Percentiles rank a stretch among this genome's conserved stretches.
Evolutionary conservation across 2,888 invertebrate species (phyloP).

Genomic region (Coremacera marginata): DNA sequence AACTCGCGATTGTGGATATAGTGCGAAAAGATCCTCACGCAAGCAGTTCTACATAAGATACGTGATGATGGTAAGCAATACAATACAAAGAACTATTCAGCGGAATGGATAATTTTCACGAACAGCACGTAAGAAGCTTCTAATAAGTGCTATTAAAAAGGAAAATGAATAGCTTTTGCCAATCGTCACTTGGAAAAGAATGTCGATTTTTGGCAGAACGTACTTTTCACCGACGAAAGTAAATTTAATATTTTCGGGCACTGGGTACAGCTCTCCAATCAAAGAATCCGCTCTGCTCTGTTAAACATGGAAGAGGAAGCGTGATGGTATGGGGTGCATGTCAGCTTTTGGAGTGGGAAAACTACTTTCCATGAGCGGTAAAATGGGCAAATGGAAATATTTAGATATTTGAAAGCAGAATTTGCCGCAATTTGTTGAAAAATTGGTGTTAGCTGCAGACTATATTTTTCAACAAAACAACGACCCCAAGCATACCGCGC

Average conservation of each 20-base stretch:
- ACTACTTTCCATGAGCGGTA: not conserved
- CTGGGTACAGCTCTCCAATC: not conserved
- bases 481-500: not conserved
- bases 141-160: not conserved
- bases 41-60: not conserved
- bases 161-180: not conserved
- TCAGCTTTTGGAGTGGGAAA: not conserved
- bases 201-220: not conserved
- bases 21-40: not conserved
- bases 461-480: not conserved
- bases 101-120: not conserved
- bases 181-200: not conserved
- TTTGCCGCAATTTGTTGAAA: not conserved
- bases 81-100: not conserved
- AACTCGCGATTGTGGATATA: not conserved
- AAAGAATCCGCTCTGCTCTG: not conserved
- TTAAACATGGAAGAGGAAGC: not conserved
- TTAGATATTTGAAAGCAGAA: not conserved
- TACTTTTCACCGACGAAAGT: not conserved
- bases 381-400: not conserved
- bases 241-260: not conserved
- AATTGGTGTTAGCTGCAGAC: not conserved
- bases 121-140: not conserved
- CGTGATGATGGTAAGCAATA: not conserved
- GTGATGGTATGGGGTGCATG: not conserved